These are phyloP conservation scores for Steatocranus sp. DNA, from an alignment of 2,797 vertebrate species.

Conservation along the genomic window DNA sequence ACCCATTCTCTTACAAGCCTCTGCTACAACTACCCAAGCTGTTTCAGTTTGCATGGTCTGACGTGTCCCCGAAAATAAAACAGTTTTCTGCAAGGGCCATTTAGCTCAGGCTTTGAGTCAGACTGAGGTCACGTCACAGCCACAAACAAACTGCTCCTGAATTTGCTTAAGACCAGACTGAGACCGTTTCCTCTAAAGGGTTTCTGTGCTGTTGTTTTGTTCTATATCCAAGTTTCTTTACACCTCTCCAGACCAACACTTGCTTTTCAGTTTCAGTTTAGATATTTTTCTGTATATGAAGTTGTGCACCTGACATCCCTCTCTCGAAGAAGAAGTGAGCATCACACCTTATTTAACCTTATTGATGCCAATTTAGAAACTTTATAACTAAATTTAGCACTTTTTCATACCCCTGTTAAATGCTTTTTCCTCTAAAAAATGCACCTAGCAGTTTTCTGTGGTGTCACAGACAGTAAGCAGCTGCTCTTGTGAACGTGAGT, in stretches of 20 bases:
- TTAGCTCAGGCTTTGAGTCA: background rate
- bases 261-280: background rate
- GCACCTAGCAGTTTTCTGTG: background rate
- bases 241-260: background rate
- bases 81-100: background rate
- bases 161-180: background rate
- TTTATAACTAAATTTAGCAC: background rate
- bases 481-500: background rate
- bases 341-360: background rate
- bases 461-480: background rate
- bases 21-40: background rate
- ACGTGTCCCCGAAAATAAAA: background rate
- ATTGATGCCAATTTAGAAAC: background rate
- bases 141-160: background rate
- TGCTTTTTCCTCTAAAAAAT: background rate
- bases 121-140: background rate
- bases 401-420: background rate
- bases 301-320: background rate
- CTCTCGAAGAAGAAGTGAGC: background rate
- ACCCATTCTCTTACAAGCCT: background rate
- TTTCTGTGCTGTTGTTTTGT: background rate
- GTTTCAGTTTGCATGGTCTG: background rate
- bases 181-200: background rate
- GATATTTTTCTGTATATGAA: background rate
- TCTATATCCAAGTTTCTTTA: background rate